A percentile compares a stretch with the other conserved stretches of the same genome.
These are phyloP conservation scores for Oreortyx pictus DNA, from an alignment of 2,797 vertebrate species.

Conservation along the genomic window DNA sequence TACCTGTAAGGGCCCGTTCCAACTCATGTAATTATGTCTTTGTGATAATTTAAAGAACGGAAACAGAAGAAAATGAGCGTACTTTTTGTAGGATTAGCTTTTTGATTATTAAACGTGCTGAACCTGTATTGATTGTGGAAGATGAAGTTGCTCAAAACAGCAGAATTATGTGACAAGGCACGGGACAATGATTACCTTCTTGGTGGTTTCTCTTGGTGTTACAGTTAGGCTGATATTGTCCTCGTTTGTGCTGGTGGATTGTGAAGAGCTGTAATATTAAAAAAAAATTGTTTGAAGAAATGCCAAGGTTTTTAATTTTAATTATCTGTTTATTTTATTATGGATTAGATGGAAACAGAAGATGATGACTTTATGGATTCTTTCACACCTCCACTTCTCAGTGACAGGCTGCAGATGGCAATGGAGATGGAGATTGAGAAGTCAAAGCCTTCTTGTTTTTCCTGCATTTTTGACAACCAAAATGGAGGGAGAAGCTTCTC, in stretches of 20 bases:
- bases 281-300: neutral
- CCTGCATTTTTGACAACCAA: conserved; percentile 83
- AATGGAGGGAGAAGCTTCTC: conserved; percentile 82
- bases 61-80: neutral
- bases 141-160: neutral
- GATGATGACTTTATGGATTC: conserved; percentile 82
- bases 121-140: neutral
- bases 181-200: rapidly evolving
- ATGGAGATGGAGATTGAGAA: conserved; percentile 77
- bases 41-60: neutral
- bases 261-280: neutral
- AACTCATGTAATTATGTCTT: too few species aligned
- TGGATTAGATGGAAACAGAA: conserved; percentile 78
- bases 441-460: conserved; percentile 84
- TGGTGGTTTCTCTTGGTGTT: neutral
- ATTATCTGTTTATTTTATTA: conserved; percentile 4
- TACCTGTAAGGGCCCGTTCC: too few species aligned
- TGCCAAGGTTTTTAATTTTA: neutral
- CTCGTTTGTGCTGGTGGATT: neutral
- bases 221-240: neutral
- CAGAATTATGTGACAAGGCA: neutral
- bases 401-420: conserved; percentile 80
- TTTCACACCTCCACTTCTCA: conserved; percentile 81
- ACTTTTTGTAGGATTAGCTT: neutral
- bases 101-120: neutral